phyloP scores from a whole-genome alignment of 1,140 invertebrate genomes.

The Ceratina calcarata region DNA sequence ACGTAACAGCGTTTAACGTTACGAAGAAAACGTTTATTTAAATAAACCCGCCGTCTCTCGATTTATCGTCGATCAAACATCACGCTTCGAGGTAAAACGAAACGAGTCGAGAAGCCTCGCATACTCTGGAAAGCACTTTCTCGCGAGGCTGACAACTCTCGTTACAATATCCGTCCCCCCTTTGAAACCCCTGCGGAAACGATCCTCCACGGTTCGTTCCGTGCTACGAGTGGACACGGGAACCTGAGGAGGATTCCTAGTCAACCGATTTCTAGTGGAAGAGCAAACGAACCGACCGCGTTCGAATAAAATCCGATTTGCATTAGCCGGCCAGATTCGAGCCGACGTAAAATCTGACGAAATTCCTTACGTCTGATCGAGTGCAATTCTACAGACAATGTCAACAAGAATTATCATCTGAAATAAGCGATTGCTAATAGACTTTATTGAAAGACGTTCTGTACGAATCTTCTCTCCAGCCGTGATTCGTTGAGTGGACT shows the following conservation, averaged over 20 bases:
- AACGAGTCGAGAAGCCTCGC: conserved; percentile 11
- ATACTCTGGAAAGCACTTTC: conserved; percentile 5
- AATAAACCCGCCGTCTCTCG: conserved; percentile 16
- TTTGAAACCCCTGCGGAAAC: not conserved
- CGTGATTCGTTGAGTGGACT: too few species aligned
- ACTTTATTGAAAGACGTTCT: too few species aligned
- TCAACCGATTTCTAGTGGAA: conserved; percentile 51
- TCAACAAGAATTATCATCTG: too few species aligned
- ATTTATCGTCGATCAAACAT: conserved; percentile 10
- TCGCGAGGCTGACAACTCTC: conserved; percentile 23
- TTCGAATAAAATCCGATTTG: not conserved
- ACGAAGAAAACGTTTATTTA: not conserved
- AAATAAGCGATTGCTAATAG: too few species aligned
- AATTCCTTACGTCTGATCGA: too few species aligned
- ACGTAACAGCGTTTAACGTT: not conserved
- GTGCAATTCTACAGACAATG: too few species aligned
- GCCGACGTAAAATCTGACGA: too few species aligned
- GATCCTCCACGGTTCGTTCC: conserved; percentile 12
- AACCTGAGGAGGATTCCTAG: conserved; percentile 4
- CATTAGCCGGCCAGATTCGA: too few species aligned
- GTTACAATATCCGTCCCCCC: not conserved
- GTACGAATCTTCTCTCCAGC: too few species aligned
- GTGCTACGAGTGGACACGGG: not conserved
- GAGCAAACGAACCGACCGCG: conserved; percentile 37
- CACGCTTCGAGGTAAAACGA: conserved; percentile 9